Evolutionary conservation across 2,797 vertebrate genomes (phyloP).

Genomic region (Myotis planiceps): DNA sequence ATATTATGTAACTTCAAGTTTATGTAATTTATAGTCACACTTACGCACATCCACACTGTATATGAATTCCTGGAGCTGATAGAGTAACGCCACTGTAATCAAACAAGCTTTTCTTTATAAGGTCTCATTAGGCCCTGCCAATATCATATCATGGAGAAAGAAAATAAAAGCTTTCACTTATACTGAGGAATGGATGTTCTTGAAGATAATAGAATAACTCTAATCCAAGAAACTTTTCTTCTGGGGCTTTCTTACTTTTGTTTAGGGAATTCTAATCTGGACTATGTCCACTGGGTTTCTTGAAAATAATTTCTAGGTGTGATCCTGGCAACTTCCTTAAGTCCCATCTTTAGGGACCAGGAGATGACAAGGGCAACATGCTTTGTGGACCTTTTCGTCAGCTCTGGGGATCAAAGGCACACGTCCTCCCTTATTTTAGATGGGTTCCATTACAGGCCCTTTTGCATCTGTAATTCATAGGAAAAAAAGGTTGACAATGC

Average conservation of each 20-base stretch:
- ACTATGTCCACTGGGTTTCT: neutral
- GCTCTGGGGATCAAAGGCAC: neutral
- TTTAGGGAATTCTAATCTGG: neutral
- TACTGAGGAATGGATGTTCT: neutral
- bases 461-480: neutral
- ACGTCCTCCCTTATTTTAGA: neutral
- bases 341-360: neutral
- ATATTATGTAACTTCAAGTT: neutral
- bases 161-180: conserved; percentile 5
- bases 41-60: neutral
- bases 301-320: neutral
- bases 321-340: neutral
- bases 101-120: neutral
- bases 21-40: conserved; percentile 3
- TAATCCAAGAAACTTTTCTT: neutral
- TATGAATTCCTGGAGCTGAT: neutral
- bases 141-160: conserved; percentile 9
- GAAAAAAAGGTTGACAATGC: neutral
- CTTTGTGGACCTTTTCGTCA: neutral
- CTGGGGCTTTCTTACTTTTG: neutral
- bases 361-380: neutral
- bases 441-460: neutral
- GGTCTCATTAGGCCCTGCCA: neutral
- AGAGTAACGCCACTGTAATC: neutral
- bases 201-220: neutral